Evolutionary conservation across 2,797 vertebrate species (phyloP).

Genomic region (Liparis tanakae): DNA sequence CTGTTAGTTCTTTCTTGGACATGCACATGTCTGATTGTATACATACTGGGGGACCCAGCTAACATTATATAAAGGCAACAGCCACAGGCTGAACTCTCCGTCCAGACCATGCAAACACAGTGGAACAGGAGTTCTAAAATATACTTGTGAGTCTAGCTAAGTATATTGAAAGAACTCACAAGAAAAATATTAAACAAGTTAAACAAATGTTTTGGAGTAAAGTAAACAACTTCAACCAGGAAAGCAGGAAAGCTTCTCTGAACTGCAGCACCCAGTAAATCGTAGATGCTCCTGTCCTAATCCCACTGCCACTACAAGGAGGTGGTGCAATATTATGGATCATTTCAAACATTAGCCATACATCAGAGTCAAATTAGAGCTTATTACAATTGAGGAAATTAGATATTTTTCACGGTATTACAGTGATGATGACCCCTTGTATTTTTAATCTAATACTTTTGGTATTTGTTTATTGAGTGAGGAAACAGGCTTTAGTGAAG

Average conservation of each 20-base stretch:
- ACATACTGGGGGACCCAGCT: background rate
- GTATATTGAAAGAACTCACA: background rate
- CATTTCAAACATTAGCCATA: background rate
- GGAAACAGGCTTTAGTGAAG: constrained; percentile 5
- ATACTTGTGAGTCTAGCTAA: background rate
- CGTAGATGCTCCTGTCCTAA: background rate
- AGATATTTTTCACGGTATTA: background rate
- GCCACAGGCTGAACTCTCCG: constrained; percentile 8
- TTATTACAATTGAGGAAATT: background rate
- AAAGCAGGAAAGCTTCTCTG: background rate
- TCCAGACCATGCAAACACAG: constrained; percentile 25
- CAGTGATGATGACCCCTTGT: background rate
- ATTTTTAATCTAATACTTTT: too few relatives aligned
- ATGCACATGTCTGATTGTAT: constrained; percentile 7
- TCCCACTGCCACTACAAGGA: background rate
- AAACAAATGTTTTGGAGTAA: background rate
- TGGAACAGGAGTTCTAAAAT: constrained; percentile 8
- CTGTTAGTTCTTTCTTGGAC: constrained; percentile 17
- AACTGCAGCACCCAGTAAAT: background rate
- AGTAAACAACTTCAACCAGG: background rate
- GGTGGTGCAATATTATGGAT: background rate
- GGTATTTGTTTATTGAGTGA: too few relatives aligned
- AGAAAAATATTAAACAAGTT: background rate
- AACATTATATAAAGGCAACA: background rate
- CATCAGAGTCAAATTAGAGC: background rate